Evolutionary conservation across 2,113 vertebrate species (phyloP), one percentile per base, ranked within the genome.

Genomic region (Sylvia atricapilla): DNA sequence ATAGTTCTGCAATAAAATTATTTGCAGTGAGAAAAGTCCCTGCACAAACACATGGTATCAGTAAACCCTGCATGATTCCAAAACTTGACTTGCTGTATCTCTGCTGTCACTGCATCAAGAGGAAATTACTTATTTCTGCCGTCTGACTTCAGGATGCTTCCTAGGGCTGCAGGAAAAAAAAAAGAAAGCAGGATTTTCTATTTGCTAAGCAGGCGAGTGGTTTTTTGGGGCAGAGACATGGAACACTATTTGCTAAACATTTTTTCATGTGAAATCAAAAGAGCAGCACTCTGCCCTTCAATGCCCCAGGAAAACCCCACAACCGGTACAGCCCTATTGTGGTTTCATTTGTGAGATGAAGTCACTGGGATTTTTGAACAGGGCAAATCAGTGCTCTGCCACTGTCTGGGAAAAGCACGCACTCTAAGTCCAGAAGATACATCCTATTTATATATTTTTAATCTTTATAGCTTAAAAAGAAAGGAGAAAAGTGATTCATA

Each of bases 401-500:
- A 8, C 17, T 69, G 30, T 6, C 60, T 82, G 66, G 46, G 25
- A 37, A 30, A 69, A 70, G 37, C 19, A 75, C 37, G 50, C 37
- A 5, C 52, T 63, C 0, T 15, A 68, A 83, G 47, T n/a, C 43
- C 19, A 16, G 7, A 58, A 88, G 35, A 49, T 8, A 22, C 7
- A 27, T 35, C 4, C 37, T 81, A 31, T 74, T 81, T 46, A 20
- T 17, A 78, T 39, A 64, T 41, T 11, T 41, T 41, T 41, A 41
- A 41, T 41, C 41, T 74, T 81, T 46, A 20, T 17, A 78, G 44
- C 60, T 41, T 11, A 9, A 23, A 59, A 53, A 6, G 7, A 43
- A 37, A 28, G 5, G 5, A 5, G 50, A 63, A 84, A 73, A 46
- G 3, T 0, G 0, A 12, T 41, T n/a, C 4, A 39, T 3, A 15